A percentile compares a stretch with the other conserved stretches of the same genome.
Conservation (phyloP, 2,888 invertebrate genomes). For the Abrostola triplasia region DNA sequence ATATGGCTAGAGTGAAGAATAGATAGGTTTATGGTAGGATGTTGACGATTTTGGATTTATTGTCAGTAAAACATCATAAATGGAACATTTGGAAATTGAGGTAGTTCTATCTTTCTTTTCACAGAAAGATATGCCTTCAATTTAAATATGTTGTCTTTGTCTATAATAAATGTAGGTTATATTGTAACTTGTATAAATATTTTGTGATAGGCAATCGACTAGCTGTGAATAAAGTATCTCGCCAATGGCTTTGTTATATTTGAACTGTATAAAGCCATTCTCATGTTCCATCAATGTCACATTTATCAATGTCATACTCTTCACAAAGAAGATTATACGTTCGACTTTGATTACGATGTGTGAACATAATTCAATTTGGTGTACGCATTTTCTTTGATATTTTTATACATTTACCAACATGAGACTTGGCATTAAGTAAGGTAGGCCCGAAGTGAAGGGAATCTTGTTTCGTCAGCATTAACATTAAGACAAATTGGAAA, state of each 20-base stretch:
- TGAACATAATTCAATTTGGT: slow-evolving; percentile 46
- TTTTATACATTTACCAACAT: slow-evolving; percentile 51
- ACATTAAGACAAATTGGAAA: slow-evolving; percentile 74
- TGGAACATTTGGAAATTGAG: slow-evolving; percentile 42
- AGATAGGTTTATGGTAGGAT: slow-evolving; percentile 71
- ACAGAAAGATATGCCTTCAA: neutral
- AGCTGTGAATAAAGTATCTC: no score
- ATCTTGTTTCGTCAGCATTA: slow-evolving; percentile 61
- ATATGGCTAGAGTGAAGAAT: slow-evolving; percentile 74
- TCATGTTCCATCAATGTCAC: slow-evolving; percentile 13
- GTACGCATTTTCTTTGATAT: slow-evolving; percentile 50
- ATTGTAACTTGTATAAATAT: no score
- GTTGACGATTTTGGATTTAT: slow-evolving; percentile 68
- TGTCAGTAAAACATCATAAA: slow-evolving; percentile 55
- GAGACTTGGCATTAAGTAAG: slow-evolving; percentile 52
- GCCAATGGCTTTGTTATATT: neutral
- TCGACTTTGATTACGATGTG: slow-evolving; percentile 45
- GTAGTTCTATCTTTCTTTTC: slow-evolving; percentile 13
- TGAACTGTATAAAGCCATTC: slow-evolving; percentile 1
- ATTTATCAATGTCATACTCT: slow-evolving; percentile 13
- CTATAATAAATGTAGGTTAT: no score
- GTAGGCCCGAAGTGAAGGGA: slow-evolving; percentile 45
- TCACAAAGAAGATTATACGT: slow-evolving; percentile 21
- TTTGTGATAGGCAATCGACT: no score
- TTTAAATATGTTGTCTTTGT: no score